Evolutionary conservation across 2,797 vertebrate genomes (phyloP).

Genomic region (Okamejei kenojei): DNA sequence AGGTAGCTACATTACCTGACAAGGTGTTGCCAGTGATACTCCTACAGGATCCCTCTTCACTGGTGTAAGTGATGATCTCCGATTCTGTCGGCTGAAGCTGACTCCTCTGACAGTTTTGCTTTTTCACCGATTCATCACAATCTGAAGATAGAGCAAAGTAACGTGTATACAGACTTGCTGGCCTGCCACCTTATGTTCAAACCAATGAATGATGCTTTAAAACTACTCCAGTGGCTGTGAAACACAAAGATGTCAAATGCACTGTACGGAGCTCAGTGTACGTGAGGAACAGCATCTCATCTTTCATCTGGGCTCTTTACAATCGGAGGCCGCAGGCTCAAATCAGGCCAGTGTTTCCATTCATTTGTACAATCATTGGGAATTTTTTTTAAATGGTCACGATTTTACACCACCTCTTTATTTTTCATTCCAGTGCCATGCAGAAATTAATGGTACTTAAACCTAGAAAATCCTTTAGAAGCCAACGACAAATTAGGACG

Average conservation of each 20-base stretch:
- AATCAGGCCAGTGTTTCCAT: no score
- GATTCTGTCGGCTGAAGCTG: conserved; percentile 51
- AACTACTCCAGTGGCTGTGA: not conserved
- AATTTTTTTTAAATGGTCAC: no score
- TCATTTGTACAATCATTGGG: no score
- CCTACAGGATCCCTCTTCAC: conserved; percentile 51
- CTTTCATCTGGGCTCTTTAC: not conserved
- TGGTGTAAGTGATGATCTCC: conserved; percentile 60
- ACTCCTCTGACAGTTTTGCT: conserved; percentile 44
- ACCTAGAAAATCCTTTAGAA: no score
- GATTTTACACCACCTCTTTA: no score
- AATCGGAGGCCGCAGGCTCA: no score
- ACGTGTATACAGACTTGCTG: not conserved
- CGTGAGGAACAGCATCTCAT: not conserved
- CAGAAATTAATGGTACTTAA: no score
- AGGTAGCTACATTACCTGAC: conserved; percentile 58
- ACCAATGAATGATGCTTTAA: not conserved
- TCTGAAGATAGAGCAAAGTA: not conserved
- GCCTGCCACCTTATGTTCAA: not conserved
- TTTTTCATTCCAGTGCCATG: no score
- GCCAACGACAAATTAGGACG: no score
- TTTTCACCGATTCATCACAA: conserved; percentile 46
- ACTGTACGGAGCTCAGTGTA: not conserved
- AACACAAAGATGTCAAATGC: not conserved
- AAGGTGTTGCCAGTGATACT: conserved; percentile 56